Base-by-base conservation (phyloP, 2,113 vertebrate genomes). In the Nipponia nippon region DNA sequence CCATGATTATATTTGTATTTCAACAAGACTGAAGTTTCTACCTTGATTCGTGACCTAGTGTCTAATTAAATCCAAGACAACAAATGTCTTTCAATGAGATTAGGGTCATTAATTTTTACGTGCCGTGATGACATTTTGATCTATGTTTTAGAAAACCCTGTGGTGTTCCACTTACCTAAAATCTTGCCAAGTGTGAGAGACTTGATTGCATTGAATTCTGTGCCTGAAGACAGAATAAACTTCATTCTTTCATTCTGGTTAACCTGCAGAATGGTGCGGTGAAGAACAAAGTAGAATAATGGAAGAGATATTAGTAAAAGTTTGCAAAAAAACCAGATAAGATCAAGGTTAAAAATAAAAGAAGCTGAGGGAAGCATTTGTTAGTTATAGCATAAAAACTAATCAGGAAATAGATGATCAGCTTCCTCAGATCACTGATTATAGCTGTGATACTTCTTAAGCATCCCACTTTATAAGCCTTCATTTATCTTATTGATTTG, bases 171-270 rank as follows among this genome's bases (percentile, higher is more conserved):
- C 99, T 98, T 95, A 99, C 99, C 98, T 79, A 96, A 97, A 93
- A 99, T 97, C 97, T 98, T 99, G 58, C 99, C 99, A 66, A 99
- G 97, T 61, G 98, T 94, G 46, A 99, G 98, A 29, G 98, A 98
- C 79, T 97, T 98, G 94, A 99, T 83, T 66, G 98, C 98, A 89
- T 98, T 99, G 97, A 99, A 99, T 88, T 99, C 99, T 55, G 95
- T 98, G 52, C 98, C 99, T 80, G 98, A 99, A 30, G 98, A 98
- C 63, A 99, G 92, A 92, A 98, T 98, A 84, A 99, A 99, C 83
- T 99, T 97, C 83, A 98, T 98, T 95, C 83, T 98, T 66, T 81
- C 55, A 78, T 98, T 98, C 83, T 98, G 98, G 84, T 99, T 99
- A 97, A 99, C 93, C 99, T 99, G 87, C 42, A 96, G 80, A 75